Conservation (phyloP, 2,113 vertebrate species). For the Acrocephalus arundinaceus region DNA sequence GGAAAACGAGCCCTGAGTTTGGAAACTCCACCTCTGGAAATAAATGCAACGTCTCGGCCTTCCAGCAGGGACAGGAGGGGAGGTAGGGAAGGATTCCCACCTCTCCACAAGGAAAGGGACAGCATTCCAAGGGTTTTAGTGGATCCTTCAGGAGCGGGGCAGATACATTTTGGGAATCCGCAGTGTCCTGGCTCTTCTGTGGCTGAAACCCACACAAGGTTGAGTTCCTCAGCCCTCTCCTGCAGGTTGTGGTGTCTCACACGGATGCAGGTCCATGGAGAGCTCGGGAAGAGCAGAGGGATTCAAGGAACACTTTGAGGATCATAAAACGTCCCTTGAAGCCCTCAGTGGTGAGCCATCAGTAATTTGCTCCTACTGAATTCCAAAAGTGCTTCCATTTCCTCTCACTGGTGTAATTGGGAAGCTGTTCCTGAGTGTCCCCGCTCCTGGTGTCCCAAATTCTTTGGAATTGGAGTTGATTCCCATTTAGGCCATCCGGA, state of each 20-base stretch:
- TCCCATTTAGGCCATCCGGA: background rate
- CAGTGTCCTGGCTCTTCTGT: background rate
- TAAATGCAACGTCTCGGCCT: background rate
- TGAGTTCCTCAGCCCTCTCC: background rate
- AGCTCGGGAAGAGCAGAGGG: background rate
- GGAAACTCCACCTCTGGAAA: background rate
- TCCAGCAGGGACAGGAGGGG: too few relatives aligned
- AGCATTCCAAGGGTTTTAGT: background rate
- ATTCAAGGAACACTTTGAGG: background rate
- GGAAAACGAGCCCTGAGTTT: rapidly evolving
- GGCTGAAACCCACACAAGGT: background rate
- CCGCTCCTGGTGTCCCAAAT: background rate
- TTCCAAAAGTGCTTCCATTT: background rate
- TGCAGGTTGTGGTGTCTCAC: background rate
- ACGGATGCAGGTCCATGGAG: background rate
- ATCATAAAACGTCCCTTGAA: rapidly evolving
- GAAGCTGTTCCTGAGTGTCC: background rate
- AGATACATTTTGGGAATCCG: rapidly evolving
- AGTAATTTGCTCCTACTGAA: rapidly evolving
- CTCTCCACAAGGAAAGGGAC: too few relatives aligned
- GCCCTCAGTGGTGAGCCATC: background rate
- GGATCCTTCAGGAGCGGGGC: background rate
- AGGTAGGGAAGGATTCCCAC: background rate
- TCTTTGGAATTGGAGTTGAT: background rate
- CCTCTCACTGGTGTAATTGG: background rate